These are phyloP conservation scores for Stylophora pistillata DNA, from an alignment of 64 coral and sea anemone species.

Conservation along the genomic window DNA sequence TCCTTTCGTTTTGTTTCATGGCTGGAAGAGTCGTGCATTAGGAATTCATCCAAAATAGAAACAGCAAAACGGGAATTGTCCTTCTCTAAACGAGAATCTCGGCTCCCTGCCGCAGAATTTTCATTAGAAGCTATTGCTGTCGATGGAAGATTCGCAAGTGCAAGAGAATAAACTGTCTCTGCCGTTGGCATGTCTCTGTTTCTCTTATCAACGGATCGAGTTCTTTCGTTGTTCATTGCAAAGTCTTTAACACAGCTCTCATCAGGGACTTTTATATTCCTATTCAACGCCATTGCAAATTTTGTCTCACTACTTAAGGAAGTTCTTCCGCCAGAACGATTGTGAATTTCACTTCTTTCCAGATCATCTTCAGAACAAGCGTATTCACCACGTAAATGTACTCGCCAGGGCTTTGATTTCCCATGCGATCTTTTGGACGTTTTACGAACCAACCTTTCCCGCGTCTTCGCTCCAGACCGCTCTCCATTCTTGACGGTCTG, in stretches of 20 bases:
- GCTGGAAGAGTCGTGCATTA: neutral
- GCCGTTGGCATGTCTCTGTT: neutral
- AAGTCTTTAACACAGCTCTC: neutral
- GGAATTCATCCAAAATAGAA: slow-evolving; percentile 26
- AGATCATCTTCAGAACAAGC: neutral
- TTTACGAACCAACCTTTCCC: neutral
- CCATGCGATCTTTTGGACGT: neutral
- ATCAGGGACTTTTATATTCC: neutral
- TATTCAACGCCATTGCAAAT: too few species aligned
- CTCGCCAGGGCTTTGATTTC: neutral
- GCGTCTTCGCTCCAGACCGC: neutral
- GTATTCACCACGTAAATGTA: neutral
- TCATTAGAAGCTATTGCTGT: neutral
- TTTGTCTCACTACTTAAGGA: neutral
- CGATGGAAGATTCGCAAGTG: neutral
- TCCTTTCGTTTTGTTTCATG: neutral
- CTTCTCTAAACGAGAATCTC: neutral
- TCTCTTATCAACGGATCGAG: neutral
- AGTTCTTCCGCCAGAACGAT: neutral
- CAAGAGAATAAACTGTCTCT: neutral
- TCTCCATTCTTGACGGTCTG: neutral
- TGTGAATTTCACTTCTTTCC: neutral
- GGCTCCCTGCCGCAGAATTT: neutral
- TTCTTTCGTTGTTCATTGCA: neutral
- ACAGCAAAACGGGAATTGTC: neutral